Evolutionary conservation across 2,888 invertebrate species (phyloP).

Genomic region (Endotricha flammealis): DNA sequence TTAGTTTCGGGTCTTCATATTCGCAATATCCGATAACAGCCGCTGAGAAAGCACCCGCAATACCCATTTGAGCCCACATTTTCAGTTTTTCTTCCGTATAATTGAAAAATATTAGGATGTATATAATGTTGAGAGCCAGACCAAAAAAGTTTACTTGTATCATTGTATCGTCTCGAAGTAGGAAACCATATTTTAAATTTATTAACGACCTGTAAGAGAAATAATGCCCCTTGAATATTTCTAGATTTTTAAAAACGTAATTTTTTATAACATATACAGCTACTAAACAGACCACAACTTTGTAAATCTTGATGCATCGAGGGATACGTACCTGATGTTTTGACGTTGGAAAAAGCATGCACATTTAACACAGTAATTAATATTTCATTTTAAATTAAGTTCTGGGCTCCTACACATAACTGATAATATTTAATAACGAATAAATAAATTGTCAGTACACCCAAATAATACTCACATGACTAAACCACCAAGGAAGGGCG

Average conservation of each 20-base stretch:
- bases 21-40: conserved; percentile 81
- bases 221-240: too few relatives aligned
- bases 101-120: conserved; percentile 81
- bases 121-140: conserved; percentile 81
- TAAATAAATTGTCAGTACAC: too few relatives aligned
- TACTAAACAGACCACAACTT: too few relatives aligned
- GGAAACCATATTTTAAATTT: conserved; percentile 86
- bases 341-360: too few relatives aligned
- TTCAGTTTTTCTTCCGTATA: conserved; percentile 77
- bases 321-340: too few relatives aligned
- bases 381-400: too few relatives aligned
- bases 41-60: conserved; percentile 76
- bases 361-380: too few relatives aligned
- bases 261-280: too few relatives aligned
- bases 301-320: too few relatives aligned
- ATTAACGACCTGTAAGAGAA: conserved; percentile 84
- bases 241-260: too few relatives aligned
- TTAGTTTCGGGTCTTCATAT: conserved; percentile 80
- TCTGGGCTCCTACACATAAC: too few relatives aligned
- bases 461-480: conserved; percentile 82
- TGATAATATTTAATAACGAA: too few relatives aligned
- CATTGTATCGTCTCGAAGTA: conserved; percentile 86
- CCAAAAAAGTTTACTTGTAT: conserved; percentile 88
- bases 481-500: conserved; percentile 87
- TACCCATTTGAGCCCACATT: conserved; percentile 77